Base-by-base conservation (phyloP, 2,113 vertebrate genomes). In the Artemisiospiza belli region DNA sequence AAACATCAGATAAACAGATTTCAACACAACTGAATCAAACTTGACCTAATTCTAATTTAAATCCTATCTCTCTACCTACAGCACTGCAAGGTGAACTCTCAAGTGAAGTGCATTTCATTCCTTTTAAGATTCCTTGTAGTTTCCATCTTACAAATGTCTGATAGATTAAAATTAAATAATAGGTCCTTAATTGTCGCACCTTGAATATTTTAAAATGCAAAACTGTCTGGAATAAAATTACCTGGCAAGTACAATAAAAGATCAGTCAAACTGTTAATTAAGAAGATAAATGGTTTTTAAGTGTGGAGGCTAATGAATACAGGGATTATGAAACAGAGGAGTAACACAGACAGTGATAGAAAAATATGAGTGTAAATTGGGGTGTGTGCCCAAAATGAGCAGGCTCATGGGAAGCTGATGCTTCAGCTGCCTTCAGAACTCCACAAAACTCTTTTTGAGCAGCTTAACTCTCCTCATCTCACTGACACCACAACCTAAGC, bases 181-280 rank as follows among this genome's bases (percentile, higher is more conserved):
- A 81, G 73, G 25, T 23, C 57, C 12, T 83, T 91, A 92, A 87
- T 88, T 95, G 70, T 58, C 3, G 0, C 20, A 93, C 63, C 47
- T 58, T 69, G 82, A 80, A 74, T 69, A 84, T 69, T 87, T 94
- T 72, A 91, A 90, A 86, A 92, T 81, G 63, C 55, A 87, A 83
- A 80, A 86, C 25, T 0, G 39, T 52, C 83, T 91, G 77, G 76
- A 92, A 70, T 88, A 89, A 89, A 89, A 91, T 92, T 77, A 78
- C 12, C 54, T 27, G 30, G 66, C 66, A 95, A 94, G 44, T 87
- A 64, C 58, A 94, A 94, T 22, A 96, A 84, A 96, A 89, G 81
- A 92, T 91, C 87, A 87, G 49, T 96, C 70, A 94, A 82, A 82
- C 3, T 52, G 43, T 61, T 87, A 91, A 92, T 89, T 94, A 91